Conservation (phyloP, 64 coral and sea anemone species). For the Pocillopora damicornis region DNA sequence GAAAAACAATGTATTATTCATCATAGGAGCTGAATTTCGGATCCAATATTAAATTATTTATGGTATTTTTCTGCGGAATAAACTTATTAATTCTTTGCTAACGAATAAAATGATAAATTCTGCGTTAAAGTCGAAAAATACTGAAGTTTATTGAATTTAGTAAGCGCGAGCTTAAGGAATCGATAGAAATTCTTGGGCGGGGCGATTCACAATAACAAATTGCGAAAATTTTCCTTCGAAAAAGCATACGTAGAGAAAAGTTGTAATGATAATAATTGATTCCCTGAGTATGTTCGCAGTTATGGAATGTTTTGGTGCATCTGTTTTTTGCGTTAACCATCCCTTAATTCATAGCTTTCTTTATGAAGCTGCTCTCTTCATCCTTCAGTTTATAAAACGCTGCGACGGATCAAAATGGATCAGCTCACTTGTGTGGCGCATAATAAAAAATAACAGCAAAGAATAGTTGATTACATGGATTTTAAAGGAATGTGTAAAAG, state of each 20-base stretch:
- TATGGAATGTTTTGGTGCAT: not conserved
- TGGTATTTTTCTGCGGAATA: constrained; percentile 25
- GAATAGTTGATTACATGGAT: not conserved
- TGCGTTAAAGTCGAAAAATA: not conserved
- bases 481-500: not conserved
- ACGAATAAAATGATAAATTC: constrained; percentile 18
- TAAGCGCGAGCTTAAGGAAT: not conserved
- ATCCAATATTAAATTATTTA: constrained; percentile 45
- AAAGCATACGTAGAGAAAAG: not conserved
- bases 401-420: not conserved
- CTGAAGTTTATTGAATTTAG: not conserved
- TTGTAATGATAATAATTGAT: not conserved
- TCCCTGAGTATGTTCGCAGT: constrained; percentile 2
- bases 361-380: not conserved
- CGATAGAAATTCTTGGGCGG: not conserved
- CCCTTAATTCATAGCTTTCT: constrained; percentile 18
- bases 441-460: not conserved
- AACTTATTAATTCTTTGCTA: constrained; percentile 34
- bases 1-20: constrained; percentile 28
- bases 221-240: not conserved
- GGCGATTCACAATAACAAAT: not conserved
- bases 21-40: constrained; percentile 17
- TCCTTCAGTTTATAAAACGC: not conserved
- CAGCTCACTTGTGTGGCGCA: not conserved
- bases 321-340: not conserved